phyloP scores from a whole-genome alignment of 2,113 vertebrate species.

The Synchiropus splendidus region DNA sequence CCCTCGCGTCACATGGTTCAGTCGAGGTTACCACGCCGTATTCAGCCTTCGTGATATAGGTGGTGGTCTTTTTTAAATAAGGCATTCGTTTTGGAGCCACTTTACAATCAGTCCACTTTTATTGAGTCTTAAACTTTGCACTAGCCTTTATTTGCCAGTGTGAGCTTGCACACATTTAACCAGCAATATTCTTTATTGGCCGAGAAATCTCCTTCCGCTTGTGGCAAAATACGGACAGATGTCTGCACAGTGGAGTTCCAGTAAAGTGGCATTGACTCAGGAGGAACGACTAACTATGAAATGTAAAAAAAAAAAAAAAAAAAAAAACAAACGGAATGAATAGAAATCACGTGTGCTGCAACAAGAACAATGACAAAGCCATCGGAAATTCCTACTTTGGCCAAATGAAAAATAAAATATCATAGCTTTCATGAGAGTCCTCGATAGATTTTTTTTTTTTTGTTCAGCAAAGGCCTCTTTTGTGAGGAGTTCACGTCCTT shows the following conservation, averaged over 20 bases:
- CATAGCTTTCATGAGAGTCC: conserved; percentile 43
- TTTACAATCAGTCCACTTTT: too few relatives aligned
- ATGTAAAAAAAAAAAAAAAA: conserved; percentile 13
- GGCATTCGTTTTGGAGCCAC: conserved; percentile 38
- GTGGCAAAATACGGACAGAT: too few relatives aligned
- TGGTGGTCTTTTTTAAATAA: conserved; percentile 26
- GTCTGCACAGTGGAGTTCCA: too few relatives aligned
- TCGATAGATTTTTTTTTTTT: conserved; percentile 37
- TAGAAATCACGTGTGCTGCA: conserved; percentile 47
- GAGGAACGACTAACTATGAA: conserved; percentile 34
- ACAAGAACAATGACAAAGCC: conserved; percentile 31
- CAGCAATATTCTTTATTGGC: too few relatives aligned
- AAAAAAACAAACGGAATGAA: conserved; percentile 22
- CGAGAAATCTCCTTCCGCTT: too few relatives aligned
- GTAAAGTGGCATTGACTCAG: conserved; percentile 20
- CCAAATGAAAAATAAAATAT: conserved; percentile 33
- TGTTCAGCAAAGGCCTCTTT: conserved; percentile 68
- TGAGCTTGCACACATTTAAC: too few relatives aligned
- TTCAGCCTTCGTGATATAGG: conserved; percentile 25
- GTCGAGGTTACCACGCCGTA: conserved; percentile 13
- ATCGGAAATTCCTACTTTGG: conserved; percentile 55
- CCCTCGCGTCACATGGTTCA: conserved; percentile 13
- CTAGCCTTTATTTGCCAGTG: too few relatives aligned
- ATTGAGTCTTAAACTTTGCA: too few relatives aligned
- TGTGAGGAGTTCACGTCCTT: conserved; percentile 14